Evolutionary conservation across 2,113 vertebrate species (phyloP).

Genomic region (Syrmaticus mikado): DNA sequence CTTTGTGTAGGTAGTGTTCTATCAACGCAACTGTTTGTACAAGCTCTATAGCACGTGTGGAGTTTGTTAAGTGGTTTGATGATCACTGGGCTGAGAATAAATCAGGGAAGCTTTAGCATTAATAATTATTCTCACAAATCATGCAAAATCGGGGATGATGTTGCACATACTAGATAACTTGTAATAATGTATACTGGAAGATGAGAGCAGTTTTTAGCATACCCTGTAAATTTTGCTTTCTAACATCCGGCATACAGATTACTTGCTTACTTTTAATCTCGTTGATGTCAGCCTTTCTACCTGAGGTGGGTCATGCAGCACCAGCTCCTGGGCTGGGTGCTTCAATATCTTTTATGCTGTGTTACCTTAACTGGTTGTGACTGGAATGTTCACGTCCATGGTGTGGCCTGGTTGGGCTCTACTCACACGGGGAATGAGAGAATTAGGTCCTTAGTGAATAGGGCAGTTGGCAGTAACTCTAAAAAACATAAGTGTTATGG

Average conservation of each 20-base stretch:
- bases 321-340: background rate
- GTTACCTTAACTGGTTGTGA: background rate
- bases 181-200: background rate
- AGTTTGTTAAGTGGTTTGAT: background rate
- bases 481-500: background rate
- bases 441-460: background rate
- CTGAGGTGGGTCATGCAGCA: background rate
- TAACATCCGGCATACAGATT: background rate
- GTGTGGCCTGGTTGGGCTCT: background rate
- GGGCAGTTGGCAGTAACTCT: background rate
- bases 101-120: background rate
- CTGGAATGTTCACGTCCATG: rapidly evolving
- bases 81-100: slow-evolving; percentile 2
- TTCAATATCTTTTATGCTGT: background rate
- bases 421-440: background rate
- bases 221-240: background rate
- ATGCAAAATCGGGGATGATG: background rate
- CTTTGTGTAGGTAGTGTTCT: background rate
- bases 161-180: background rate
- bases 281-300: background rate
- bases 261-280: background rate
- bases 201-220: background rate
- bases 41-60: rapidly evolving
- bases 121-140: background rate
- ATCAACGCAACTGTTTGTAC: background rate